phyloP scores from a whole-genome alignment of 2,113 vertebrate genomes.

The Trogon melanurus region DNA sequence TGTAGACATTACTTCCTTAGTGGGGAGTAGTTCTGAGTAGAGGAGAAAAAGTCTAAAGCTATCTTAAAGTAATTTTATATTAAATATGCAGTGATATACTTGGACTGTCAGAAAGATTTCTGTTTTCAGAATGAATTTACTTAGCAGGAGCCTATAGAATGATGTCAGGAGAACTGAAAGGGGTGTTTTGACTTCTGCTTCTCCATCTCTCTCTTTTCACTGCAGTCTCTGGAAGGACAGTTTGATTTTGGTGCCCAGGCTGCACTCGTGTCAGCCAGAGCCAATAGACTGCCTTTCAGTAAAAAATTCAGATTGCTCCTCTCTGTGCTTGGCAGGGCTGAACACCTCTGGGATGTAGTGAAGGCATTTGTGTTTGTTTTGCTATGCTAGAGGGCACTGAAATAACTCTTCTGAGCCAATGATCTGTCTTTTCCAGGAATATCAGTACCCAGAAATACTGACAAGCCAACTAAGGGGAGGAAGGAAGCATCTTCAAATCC shows the following conservation, averaged over 20 bases:
- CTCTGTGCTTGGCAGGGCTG: fast-evolving
- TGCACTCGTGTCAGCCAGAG: background rate
- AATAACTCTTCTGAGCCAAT: background rate
- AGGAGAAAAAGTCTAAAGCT: background rate
- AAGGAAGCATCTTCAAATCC: background rate
- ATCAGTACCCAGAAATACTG: background rate
- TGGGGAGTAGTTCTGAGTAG: background rate
- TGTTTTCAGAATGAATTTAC: background rate
- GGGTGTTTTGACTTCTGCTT: background rate
- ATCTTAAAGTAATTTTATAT: background rate
- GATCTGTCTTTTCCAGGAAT: background rate
- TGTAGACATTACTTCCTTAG: background rate
- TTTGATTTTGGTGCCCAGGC: background rate
- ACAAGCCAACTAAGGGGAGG: background rate
- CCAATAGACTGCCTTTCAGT: background rate
- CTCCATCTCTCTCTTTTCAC: background rate
- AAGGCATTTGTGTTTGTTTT: background rate
- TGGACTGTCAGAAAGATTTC: background rate
- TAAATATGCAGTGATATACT: background rate
- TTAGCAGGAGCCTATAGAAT: background rate
- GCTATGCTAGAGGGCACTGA: background rate
- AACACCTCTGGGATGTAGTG: background rate
- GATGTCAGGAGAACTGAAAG: background rate
- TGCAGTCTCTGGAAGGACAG: background rate
- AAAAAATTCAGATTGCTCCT: background rate